phyloP scores from a whole-genome alignment of 2,113 vertebrate species.

The Xenopus laevis region DNA sequence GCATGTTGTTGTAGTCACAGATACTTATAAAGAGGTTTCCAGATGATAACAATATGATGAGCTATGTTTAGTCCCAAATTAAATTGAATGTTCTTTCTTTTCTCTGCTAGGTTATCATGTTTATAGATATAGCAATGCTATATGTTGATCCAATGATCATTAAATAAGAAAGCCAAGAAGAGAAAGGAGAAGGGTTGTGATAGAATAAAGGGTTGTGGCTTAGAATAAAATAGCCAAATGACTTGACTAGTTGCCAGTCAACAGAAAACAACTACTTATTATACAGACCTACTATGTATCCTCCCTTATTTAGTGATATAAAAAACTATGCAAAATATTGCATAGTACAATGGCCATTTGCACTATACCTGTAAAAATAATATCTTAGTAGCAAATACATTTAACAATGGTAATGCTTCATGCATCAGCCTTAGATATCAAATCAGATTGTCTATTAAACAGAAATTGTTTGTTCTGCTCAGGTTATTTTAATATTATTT shows the following conservation, averaged over 20 bases:
- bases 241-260: background rate
- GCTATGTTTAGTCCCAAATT: too few species aligned
- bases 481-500: background rate
- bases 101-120: too few species aligned
- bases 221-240: too few species aligned
- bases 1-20: too few species aligned
- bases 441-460: conserved; percentile 40
- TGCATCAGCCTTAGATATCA: conserved; percentile 28
- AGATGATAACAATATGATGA: too few species aligned
- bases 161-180: too few species aligned
- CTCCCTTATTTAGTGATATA: background rate
- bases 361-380: background rate
- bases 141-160: too few species aligned
- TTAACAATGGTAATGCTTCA: conserved; percentile 30
- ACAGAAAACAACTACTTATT: background rate
- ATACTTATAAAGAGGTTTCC: too few species aligned
- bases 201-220: too few species aligned
- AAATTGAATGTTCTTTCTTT: too few species aligned
- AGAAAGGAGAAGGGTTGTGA: too few species aligned
- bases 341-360: conserved; percentile 11
- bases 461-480: conserved; percentile 23
- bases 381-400: conserved; percentile 37
- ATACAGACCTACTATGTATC: background rate
- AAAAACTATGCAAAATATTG: conserved; percentile 3
- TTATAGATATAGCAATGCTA: too few species aligned